Evolutionary conservation across 2,888 invertebrate genomes (phyloP).

Genomic region (Urechis unicinctus): DNA sequence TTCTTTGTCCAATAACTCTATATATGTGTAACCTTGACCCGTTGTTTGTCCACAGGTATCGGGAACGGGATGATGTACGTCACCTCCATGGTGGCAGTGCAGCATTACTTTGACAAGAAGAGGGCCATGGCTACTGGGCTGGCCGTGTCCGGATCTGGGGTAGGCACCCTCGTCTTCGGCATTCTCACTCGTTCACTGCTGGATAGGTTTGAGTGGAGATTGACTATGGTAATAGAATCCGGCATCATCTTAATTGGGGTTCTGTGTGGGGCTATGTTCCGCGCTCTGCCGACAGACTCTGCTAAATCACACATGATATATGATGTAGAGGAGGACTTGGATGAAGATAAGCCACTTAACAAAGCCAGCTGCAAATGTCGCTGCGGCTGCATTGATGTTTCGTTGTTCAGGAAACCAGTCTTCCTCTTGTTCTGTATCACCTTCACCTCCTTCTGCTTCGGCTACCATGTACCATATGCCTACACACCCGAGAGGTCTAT

Average conservation of each 20-base stretch:
- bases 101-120: slow-evolving; percentile 51
- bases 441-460: slow-evolving; percentile 13
- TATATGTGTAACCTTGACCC: no score
- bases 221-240: slow-evolving; percentile 11
- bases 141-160: slow-evolving; percentile 18
- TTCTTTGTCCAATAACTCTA: no score
- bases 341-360: no score
- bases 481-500: slow-evolving; percentile 16
- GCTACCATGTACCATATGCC: slow-evolving; percentile 20
- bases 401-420: slow-evolving; percentile 4
- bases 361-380: no score
- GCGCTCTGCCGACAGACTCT: slow-evolving; percentile 5
- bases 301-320: no score
- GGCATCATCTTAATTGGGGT: background rate
- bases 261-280: background rate
- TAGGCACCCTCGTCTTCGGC: slow-evolving; percentile 15
- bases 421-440: slow-evolving; percentile 9
- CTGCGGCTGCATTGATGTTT: background rate
- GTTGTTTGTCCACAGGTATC: slow-evolving; percentile 16
- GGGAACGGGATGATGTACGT: slow-evolving; percentile 20
- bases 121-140: slow-evolving; percentile 20
- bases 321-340: no score
- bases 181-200: slow-evolving; percentile 5
- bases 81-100: slow-evolving; percentile 19
- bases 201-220: slow-evolving; percentile 7